Evolutionary conservation across 1,140 invertebrate species (phyloP).

Genomic region (Batillaria attramentaria): DNA sequence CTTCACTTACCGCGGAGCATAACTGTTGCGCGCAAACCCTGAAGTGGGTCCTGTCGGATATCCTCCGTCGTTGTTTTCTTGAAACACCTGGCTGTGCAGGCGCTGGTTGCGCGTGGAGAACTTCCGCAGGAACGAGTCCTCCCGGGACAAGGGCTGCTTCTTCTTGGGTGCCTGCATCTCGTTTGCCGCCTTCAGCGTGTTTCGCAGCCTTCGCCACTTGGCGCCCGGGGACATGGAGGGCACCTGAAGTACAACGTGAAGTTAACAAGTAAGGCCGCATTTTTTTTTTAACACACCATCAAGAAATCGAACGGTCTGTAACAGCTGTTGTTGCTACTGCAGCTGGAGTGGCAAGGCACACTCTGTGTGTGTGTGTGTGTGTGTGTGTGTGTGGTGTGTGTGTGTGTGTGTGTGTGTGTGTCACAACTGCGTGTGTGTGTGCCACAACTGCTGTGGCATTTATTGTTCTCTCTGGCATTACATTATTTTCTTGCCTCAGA

Average conservation of each 20-base stretch:
- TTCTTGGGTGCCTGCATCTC: conserved; percentile 78
- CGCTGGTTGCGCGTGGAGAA: conserved; percentile 88
- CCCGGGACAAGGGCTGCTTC: conserved; percentile 88
- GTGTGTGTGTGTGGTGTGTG: neutral
- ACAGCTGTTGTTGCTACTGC: neutral
- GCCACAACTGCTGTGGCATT: no score
- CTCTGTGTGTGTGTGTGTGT: neutral
- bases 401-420: neutral
- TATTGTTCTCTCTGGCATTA: no score
- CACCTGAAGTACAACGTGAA: neutral
- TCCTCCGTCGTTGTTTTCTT: conserved; percentile 36
- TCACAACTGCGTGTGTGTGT: no score
- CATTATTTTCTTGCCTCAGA: no score
- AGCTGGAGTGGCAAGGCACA: neutral
- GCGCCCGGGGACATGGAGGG: conserved; percentile 40
- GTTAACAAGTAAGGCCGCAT: neutral
- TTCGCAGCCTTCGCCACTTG: conserved; percentile 91
- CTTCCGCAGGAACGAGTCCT: conserved; percentile 94
- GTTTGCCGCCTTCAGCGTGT: conserved; percentile 91
- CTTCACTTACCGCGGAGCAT: no score
- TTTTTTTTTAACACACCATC: neutral
- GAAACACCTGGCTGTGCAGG: conserved; percentile 27
- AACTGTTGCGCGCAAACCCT: no score
- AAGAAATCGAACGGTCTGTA: no score
- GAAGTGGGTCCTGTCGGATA: no score